Percentiles rank a stretch among this genome's conserved stretches.
Evolutionary conservation across 2,113 vertebrate species (phyloP).

Genomic region (Odocoileus virginianus): DNA sequence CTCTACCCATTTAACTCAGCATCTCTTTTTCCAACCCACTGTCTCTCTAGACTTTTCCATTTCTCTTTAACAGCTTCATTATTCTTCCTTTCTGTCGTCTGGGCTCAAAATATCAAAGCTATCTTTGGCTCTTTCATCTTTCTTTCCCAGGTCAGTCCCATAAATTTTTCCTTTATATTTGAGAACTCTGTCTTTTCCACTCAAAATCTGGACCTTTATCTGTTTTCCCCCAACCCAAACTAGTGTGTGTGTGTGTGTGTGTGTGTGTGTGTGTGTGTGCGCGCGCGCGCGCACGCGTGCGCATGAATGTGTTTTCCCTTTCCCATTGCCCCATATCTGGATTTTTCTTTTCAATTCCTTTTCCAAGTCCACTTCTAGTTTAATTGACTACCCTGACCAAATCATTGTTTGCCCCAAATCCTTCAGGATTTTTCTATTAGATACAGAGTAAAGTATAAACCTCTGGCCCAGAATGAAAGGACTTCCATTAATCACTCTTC

Average conservation of each 20-base stretch:
- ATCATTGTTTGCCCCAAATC: neutral
- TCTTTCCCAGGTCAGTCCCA: neutral
- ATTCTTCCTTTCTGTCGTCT: neutral
- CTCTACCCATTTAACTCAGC: neutral
- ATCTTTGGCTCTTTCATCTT: neutral
- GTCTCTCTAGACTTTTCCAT: neutral
- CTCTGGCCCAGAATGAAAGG: neutral
- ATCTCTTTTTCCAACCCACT: neutral
- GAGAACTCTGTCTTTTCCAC: neutral
- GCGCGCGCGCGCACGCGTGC: rapidly evolving
- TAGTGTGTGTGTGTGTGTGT: neutral
- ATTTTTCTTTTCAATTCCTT: neutral
- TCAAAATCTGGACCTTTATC: neutral
- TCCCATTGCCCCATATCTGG: neutral
- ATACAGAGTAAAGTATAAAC: neutral
- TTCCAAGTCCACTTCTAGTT: neutral
- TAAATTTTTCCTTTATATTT: neutral
- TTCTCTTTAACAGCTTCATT: neutral
- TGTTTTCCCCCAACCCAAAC: neutral
- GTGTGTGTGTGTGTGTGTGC: rapidly evolving
- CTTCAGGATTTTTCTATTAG: neutral
- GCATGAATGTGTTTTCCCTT: neutral
- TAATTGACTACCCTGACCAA: neutral
- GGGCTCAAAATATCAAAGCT: neutral
- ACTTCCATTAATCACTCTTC: neutral